Conservation (phyloP, 2,888 invertebrate genomes). For the Diarsia rubi region DNA sequence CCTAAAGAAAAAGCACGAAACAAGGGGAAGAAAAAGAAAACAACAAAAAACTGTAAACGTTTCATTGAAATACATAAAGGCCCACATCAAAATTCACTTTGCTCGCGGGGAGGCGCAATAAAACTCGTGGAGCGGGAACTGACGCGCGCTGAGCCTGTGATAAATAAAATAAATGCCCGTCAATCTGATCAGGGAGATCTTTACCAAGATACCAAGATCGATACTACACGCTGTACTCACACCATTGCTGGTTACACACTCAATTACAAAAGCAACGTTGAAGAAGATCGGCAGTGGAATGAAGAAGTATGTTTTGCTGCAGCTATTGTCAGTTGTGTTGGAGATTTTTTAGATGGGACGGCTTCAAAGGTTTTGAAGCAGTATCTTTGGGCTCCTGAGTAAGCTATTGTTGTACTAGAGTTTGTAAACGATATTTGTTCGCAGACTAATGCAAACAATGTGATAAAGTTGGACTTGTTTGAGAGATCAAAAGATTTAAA, state of each 20-base stretch:
- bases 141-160: constrained; percentile 71
- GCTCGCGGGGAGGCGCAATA: constrained; percentile 80
- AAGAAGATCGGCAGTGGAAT: constrained; percentile 43
- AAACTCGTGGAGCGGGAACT: constrained; percentile 74
- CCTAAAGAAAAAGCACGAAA: constrained; percentile 56
- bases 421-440: constrained; percentile 65
- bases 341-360: constrained; percentile 59
- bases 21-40: constrained; percentile 57
- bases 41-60: constrained; percentile 76
- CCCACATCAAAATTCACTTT: constrained; percentile 88
- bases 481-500: constrained; percentile 61
- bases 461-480: constrained; percentile 58
- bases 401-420: constrained; percentile 64
- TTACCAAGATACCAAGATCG: constrained; percentile 51
- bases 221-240: constrained; percentile 36
- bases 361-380: constrained; percentile 58
- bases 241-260: constrained; percentile 55
- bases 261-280: background rate
- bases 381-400: constrained; percentile 66
- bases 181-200: constrained; percentile 70
- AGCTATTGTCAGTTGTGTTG: constrained; percentile 53
- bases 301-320: constrained; percentile 24
- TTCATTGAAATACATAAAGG: constrained; percentile 83
- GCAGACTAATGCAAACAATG: constrained; percentile 57
- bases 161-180: constrained; percentile 77